These are phyloP conservation scores for Trichogramma pretiosum DNA, from an alignment of 1,140 invertebrate genomes.

Conservation along the genomic window DNA sequence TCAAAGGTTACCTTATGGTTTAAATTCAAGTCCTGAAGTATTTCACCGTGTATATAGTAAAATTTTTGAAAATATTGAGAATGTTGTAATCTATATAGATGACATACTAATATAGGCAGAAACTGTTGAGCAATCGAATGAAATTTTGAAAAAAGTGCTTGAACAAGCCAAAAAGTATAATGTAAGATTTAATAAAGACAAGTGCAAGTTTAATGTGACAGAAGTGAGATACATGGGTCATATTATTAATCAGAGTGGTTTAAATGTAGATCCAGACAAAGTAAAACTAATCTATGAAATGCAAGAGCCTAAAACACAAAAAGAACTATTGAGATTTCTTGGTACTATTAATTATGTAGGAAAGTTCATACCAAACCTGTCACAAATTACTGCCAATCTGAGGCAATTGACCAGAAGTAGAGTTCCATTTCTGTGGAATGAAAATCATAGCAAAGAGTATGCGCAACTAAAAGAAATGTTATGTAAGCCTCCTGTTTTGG, in stretches of 20 bases:
- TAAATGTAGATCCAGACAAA: constrained; percentile 31
- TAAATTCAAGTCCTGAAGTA: constrained; percentile 25
- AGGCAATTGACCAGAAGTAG: constrained; percentile 20
- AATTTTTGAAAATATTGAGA: constrained; percentile 28
- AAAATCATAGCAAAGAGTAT: constrained; percentile 9
- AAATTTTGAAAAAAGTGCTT: constrained; percentile 27
- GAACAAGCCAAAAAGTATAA: constrained; percentile 21
- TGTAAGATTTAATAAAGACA: constrained; percentile 29
- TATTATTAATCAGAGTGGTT: constrained; percentile 32
- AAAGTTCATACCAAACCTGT: constrained; percentile 22
- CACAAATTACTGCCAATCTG: constrained; percentile 15
- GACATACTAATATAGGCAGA: constrained; percentile 31
- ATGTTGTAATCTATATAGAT: constrained; percentile 31
- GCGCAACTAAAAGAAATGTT: constrained; percentile 17
- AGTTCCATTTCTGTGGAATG: constrained; percentile 6
- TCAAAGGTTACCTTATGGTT: constrained; percentile 30
- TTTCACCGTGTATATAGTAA: constrained; percentile 28
- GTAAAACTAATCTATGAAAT: constrained; percentile 22
- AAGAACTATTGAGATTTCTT: constrained; percentile 25
- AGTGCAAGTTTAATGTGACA: constrained; percentile 29
- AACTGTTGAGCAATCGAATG: constrained; percentile 24
- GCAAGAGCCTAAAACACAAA: constrained; percentile 19
- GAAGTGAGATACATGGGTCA: constrained; percentile 36
- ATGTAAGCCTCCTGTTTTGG: constrained; percentile 10
- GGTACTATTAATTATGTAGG: constrained; percentile 30